phyloP scores from a whole-genome alignment of 2,797 vertebrate species.

The Psittacula echo region DNA sequence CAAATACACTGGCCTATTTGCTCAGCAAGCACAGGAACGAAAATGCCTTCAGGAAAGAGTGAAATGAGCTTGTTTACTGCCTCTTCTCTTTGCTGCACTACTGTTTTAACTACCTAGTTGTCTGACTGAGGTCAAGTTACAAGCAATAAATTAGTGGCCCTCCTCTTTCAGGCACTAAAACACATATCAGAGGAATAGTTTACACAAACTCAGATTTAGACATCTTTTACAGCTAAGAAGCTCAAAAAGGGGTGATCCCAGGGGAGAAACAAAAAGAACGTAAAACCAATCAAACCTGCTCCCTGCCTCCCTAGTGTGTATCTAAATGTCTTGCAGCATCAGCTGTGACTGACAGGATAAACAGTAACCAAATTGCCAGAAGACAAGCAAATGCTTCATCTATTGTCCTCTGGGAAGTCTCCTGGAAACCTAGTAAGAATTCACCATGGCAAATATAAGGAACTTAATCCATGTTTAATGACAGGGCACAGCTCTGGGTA shows the following conservation, averaged over 20 bases:
- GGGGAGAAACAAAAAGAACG: background rate
- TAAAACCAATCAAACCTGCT: background rate
- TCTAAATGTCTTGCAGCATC: background rate
- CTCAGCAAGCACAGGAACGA: background rate
- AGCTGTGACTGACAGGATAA: slow-evolving; percentile 54
- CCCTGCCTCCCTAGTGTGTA: background rate
- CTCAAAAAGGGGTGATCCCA: background rate
- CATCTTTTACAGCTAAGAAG: background rate
- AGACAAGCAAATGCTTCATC: background rate
- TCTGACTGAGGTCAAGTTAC: background rate
- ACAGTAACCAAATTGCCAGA: background rate
- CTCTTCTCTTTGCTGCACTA: background rate
- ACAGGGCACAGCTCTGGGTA: background rate
- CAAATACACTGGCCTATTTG: background rate
- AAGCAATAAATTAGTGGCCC: background rate
- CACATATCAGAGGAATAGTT: rapidly evolving
- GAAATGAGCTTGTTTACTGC: background rate
- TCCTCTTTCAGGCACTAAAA: background rate
- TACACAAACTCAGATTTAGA: background rate
- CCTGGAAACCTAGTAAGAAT: slow-evolving; percentile 37
- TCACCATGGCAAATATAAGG: background rate
- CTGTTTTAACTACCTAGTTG: background rate
- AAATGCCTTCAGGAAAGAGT: background rate
- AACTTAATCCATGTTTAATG: background rate
- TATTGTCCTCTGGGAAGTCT: background rate